These are phyloP conservation scores for Puma concolor DNA, from an alignment of 2,113 vertebrate genomes.

Conservation along the genomic window DNA sequence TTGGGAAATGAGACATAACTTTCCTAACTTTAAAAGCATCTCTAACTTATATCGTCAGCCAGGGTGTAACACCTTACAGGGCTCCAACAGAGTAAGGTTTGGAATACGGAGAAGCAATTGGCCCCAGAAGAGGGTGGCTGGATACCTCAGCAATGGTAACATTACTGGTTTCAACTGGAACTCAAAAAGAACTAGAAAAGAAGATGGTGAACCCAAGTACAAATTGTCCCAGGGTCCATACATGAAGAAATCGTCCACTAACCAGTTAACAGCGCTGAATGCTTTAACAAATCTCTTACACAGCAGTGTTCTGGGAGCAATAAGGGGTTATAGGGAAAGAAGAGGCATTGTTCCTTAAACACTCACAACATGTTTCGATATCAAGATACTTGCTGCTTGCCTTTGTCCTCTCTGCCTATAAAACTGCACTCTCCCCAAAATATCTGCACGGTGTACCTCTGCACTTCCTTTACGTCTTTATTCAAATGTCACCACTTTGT, in stretches of 20 bases:
- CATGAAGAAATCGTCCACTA: background rate
- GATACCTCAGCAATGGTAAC: background rate
- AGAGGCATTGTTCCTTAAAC: background rate
- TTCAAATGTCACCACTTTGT: background rate
- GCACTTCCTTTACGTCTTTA: background rate
- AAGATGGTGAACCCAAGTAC: background rate
- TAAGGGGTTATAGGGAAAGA: background rate
- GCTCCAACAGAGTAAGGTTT: background rate
- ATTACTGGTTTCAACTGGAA: background rate
- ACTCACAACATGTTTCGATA: background rate
- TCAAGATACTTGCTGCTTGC: background rate
- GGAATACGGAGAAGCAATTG: background rate
- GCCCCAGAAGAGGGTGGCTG: background rate
- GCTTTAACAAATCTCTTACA: background rate
- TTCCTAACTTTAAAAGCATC: background rate
- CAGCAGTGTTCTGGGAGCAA: background rate
- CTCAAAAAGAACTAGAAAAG: background rate
- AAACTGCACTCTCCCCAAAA: background rate
- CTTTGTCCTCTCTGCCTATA: background rate
- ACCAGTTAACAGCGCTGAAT: background rate
- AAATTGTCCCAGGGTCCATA: background rate
- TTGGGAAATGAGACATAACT: background rate
- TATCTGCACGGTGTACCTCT: background rate
- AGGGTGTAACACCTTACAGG: background rate
- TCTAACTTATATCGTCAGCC: background rate